Evolutionary conservation across 2,113 vertebrate genomes (phyloP), one percentile per base, ranked within the genome.

Genomic region (Hyla sarda): DNA sequence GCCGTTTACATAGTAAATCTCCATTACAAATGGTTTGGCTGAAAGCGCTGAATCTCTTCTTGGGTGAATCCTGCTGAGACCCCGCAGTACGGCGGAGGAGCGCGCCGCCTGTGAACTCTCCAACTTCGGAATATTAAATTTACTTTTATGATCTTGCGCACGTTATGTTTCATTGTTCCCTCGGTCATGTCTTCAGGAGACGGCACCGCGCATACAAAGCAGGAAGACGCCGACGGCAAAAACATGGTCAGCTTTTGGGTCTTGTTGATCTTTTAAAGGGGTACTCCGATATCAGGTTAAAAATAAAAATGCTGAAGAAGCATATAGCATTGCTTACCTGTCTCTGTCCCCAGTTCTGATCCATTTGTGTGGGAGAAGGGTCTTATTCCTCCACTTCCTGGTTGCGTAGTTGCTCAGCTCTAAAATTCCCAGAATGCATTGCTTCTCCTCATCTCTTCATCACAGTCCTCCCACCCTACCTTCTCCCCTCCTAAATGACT

Each of bases 41-140:
- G 76, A 52, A 52, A 52, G 74, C 37, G 47, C 28, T 16, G 52
- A 79, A 34, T 78, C 47, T 34, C 50, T 34, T 23, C 30, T 78
- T 56, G 52, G 50, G 10, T 14, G 28, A 54, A 23, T 79, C 52
- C 76, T 79, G 76, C 76, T 79, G 76, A 58, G 76, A 79, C 17
- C 28, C 30, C 30, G 23, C 21, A 34, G 47, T 8, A 58, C 25
- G 37, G 23, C 52, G 17, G 48, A 30, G 30, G 32, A 76, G 74
- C 13, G 52, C 25, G 1, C 13, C 8, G 54, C 21, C 76, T 79
- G 19, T 56, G 52, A 79, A 79, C 52, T 56, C 52, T 79, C 52
- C 76, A 60, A 58, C 19, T 58, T 19, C 76, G 7, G 52, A 79
- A 58, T 58, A 14, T 41, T 41, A 32, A 30, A 79, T 32, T 79